Evolutionary conservation across 2,797 vertebrate species (phyloP).

Genomic region (Heterohyrax brucei): DNA sequence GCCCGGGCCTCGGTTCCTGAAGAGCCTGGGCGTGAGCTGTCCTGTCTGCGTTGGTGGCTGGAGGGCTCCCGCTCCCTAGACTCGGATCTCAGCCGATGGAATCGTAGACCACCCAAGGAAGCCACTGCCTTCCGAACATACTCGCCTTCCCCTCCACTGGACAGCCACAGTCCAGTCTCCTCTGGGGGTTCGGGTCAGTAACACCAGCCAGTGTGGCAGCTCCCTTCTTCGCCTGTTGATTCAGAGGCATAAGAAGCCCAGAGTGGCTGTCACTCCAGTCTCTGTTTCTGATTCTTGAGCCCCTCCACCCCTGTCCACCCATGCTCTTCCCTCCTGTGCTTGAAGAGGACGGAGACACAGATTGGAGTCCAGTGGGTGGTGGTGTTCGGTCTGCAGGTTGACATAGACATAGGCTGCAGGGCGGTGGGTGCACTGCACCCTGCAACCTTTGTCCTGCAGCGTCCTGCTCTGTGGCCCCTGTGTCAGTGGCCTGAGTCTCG

Average conservation of each 20-base stretch:
- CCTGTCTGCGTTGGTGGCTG: background rate
- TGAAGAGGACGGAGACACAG: background rate
- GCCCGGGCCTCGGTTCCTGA: no score
- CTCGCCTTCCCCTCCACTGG: background rate
- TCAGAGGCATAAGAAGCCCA: background rate
- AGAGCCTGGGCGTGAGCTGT: background rate
- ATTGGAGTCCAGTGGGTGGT: background rate
- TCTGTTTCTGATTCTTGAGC: background rate
- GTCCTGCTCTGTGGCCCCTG: no score
- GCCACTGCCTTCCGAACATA: background rate
- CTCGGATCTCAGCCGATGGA: no score
- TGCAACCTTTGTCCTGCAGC: background rate
- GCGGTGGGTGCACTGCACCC: background rate
- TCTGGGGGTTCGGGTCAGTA: background rate
- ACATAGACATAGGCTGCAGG: accelerated
- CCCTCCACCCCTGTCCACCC: background rate
- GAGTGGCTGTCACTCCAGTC: background rate
- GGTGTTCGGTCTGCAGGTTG: background rate
- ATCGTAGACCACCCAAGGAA: background rate
- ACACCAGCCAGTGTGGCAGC: background rate
- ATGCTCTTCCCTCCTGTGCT: background rate
- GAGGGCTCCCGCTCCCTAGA: no score
- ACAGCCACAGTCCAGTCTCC: background rate
- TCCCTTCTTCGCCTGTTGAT: background rate
- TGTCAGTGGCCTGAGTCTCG: background rate